Base-by-base conservation (phyloP, 2,113 vertebrate species). In the Leptocoma aspasia region DNA sequence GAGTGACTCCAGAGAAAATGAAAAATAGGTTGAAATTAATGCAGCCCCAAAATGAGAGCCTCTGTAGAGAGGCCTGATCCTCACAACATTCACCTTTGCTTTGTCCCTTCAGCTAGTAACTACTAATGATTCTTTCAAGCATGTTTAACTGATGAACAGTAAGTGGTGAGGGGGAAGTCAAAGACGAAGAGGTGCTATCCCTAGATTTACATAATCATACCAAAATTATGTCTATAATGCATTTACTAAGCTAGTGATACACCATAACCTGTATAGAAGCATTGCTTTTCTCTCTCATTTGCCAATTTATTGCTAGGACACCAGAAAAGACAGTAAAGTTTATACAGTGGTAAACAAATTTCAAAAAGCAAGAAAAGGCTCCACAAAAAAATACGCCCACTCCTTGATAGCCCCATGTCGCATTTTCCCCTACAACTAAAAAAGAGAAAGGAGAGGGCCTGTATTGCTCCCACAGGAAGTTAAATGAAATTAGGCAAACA, bases 161-260 rank as follows among this genome's bases (percentile, higher is more conserved):
- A 78, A 42, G 7, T 13, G 28, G 4, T 9, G 8, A 23, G 10
- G 15, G 5, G 9, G 16, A 52, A 70, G 45, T 42, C 41, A 64
- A 35, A 27, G 9, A 49, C 1, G 3, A 18, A 73, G 28, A 49
- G 37, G 7, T 10, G 9, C 3, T 18, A 65, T 22, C 8, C 19
- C 33, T 75, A 28, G 2, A 30, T 79, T 75, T 53, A 69, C n/a
- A 41, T 45, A 53, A 44, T 41, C 35, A 18, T 21, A 60, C 6
- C 27, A 44, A 64, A 84, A 42, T 4, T 0, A 22, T 3, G 8
- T 21, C 28, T 52, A 4, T 10, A 35, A 21, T 2, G 10, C 13
- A 8, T 45, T 90, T 53, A 50, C 69, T 19, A 69, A 73, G 6
- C 10, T 61, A 28, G 8, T n/a, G 11, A 53, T 24, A 13, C 31